Conservation (phyloP, 1,140 invertebrate genomes). For the Antheraea mylitta region DNA sequence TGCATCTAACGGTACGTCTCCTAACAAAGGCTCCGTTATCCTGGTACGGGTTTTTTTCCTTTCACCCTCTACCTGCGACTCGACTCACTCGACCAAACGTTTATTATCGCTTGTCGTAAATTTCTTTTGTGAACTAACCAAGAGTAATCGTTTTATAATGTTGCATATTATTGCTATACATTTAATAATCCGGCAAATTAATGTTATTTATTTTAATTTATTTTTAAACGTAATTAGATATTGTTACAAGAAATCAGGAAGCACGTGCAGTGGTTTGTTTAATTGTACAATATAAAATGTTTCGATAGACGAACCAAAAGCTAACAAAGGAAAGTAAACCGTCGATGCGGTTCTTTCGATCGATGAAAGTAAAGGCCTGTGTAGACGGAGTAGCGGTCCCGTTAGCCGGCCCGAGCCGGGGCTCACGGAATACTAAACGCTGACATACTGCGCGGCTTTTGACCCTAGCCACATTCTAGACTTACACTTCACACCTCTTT, state of each 20-base stretch:
- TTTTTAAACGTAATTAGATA: background rate
- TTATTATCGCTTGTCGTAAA: slow-evolving; percentile 29
- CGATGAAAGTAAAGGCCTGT: slow-evolving; percentile 76
- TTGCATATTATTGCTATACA: background rate
- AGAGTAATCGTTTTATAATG: slow-evolving; percentile 38
- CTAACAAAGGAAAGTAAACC: slow-evolving; percentile 77
- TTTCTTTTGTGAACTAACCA: slow-evolving; percentile 29
- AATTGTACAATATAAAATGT: background rate
- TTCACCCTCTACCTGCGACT: slow-evolving; percentile 58
- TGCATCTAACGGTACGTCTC: slow-evolving; percentile 57
- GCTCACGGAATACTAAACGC: slow-evolving; percentile 74
- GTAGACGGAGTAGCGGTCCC: slow-evolving; percentile 60
- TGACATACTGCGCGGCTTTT: slow-evolving; percentile 77
- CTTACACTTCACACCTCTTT: slow-evolving; percentile 63
- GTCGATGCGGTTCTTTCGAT: slow-evolving; percentile 58
- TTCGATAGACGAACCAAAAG: slow-evolving; percentile 42
- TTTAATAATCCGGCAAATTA: background rate
- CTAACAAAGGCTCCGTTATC: slow-evolving; percentile 46
- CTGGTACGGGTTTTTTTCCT: slow-evolving; percentile 28
- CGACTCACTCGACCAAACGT: slow-evolving; percentile 48
- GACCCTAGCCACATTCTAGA: slow-evolving; percentile 75
- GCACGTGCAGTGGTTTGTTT: background rate
- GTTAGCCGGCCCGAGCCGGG: slow-evolving; percentile 62
- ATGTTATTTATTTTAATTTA: background rate
- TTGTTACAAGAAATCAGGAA: background rate